Base-by-base conservation (phyloP, 2,888 invertebrate genomes). In the Mythimna albipuncta region DNA sequence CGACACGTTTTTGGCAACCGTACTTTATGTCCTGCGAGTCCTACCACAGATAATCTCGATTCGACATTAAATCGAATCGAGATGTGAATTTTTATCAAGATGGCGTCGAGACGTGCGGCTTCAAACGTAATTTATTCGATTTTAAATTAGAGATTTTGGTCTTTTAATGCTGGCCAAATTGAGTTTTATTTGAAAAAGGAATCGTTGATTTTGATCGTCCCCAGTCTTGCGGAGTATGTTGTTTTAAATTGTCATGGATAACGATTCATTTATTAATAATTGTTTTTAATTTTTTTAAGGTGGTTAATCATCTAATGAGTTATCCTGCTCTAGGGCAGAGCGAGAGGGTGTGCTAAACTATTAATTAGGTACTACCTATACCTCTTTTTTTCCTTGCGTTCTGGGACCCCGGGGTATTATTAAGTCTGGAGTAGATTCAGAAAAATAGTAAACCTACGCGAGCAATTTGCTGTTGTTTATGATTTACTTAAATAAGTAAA, bases 1-100 rank as follows among this genome's bases (percentile, higher is more conserved):
- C 62, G 62, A 77, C 68, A 73, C 67, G 74, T 79, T 83, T 88
- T 87, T 81, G 88, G 82, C 80, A 77, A 82, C 69, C 32, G 74
- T 83, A 77, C 65, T 84, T 82, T 75, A 79, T 83, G 70, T 77
- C 68, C 69, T 73, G 66, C 26, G 16, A 64, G 71, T 65, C 67
- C 62, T 85, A 86, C 81, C 58, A 78, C 55, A 78, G 81, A 65
- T 68, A 70, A 83, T 75, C 76, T 75, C 58, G 58, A 66, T 50
- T 52, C 71, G 68, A 77, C 76, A 75, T 79, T 76, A 65, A 77
- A 58, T 44, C 64, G 52, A 61, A 82, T 79, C 64, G 67, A 61
- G 69, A 75, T 69, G 64, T 58, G 66, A 64, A 66, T 80, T 80
- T 63, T 77, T 80, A 77, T 77, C 76, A 62, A 77, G 75, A 77